Evolutionary conservation across 2,888 invertebrate species (phyloP), one percentile per base, ranked within the genome.

Genomic region (Xylocampa areola): DNA sequence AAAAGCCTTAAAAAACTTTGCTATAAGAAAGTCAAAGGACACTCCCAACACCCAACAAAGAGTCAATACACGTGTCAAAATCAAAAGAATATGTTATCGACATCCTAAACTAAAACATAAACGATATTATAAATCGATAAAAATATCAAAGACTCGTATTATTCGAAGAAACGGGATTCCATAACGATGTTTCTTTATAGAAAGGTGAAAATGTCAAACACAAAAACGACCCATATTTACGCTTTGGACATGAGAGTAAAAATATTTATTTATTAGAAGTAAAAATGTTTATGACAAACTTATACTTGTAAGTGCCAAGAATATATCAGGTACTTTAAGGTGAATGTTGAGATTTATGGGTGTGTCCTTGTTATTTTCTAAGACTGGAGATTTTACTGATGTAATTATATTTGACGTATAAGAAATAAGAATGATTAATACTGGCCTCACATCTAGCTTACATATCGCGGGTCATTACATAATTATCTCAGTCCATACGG

Each of bases 131-230:
- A 51, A 49, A 52, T 69, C 58, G 51, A 69, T 47, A 52, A 33
- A n/a, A 69, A 58, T 64, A 69, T 69, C 58, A 72, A 72, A 70
- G 63, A 43, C 54, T 52, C 58, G 30, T 37, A 52, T 67, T 72
- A 71, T 71, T 63, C 45, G 43, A 50, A 58, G 54, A 68, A 71
- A 70, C 72, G 40, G 50, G 54, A 70, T 68, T 63, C 63, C 11
- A 33, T 55, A 72, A 72, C 54, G 72, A 60, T 60, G 73, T 68
- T 72, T 68, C 68, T 47, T 39, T 54, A 49, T 7, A 61, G 19
- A 40, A 58, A 68, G 55, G 73, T 65, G 65, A 54, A 65, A 68
- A 68, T 64, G 68, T 68, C 68, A 71, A 64, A 68, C 32, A 64
- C 64, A 73, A 60, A 49, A 50, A 63, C 48, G 33, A 3, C 8